phyloP scores from a whole-genome alignment of 2,113 vertebrate species.

The Hylia prasina region DNA sequence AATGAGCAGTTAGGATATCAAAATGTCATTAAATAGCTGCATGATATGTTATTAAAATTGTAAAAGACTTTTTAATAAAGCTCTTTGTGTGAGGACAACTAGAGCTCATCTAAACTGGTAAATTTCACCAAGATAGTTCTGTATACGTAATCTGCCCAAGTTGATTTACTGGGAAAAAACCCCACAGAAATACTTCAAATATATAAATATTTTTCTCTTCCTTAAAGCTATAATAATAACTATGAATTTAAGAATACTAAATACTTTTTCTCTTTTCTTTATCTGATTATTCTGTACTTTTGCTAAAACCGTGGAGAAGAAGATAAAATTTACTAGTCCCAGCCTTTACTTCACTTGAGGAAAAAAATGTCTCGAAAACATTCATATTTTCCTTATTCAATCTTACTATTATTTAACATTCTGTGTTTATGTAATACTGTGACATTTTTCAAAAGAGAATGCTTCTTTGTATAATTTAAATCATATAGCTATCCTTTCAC shows the following conservation, averaged over 20 bases:
- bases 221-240: not conserved
- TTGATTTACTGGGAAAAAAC: not conserved
- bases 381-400: not conserved
- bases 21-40: conserved; percentile 35
- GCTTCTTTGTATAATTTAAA: not conserved
- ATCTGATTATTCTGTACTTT: not conserved
- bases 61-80: conserved; percentile 50
- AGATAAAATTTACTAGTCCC: not conserved
- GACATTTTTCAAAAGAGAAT: conserved; percentile 1
- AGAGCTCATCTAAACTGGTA: conserved; percentile 17
- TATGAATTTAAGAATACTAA: not conserved
- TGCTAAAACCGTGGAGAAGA: not conserved
- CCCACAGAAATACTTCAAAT: not conserved
- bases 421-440: not conserved
- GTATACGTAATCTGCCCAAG: not conserved
- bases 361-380: not conserved
- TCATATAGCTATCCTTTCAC: not conserved
- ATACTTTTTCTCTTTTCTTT: not conserved
- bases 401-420: not conserved
- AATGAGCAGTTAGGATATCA: conserved; percentile 36
- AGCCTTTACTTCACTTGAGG: not conserved
- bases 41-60: conserved; percentile 50
- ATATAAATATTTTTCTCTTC: not conserved
- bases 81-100: not conserved
- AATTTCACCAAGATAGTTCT: conserved; percentile 1